A percentile compares a stretch with the other conserved stretches of the same genome.
Conservation (phyloP, 2,113 vertebrate species). For the Piprites chloris region DNA sequence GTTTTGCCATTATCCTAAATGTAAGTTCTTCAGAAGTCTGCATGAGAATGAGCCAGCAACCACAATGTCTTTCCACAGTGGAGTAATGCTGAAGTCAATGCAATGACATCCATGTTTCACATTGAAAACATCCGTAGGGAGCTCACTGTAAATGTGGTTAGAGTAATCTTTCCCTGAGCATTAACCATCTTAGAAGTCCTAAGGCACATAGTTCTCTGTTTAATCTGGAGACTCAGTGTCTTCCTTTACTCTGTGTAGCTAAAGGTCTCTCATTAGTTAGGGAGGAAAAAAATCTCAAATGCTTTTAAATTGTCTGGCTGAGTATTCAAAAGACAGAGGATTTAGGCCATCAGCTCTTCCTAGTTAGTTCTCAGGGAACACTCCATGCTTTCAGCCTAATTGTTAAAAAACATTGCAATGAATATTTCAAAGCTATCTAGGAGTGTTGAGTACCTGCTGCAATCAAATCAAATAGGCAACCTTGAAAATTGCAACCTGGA, state of each 20-base stretch:
- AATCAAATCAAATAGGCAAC: background rate
- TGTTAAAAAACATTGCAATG: background rate
- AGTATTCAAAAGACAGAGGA: background rate
- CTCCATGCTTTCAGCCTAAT: background rate
- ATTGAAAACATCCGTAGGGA: background rate
- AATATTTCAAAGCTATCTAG: slow-evolving; percentile 20
- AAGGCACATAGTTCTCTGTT: background rate
- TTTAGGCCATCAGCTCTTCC: background rate
- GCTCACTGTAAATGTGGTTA: background rate
- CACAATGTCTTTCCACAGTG: background rate
- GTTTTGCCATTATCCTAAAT: background rate
- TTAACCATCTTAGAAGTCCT: background rate
- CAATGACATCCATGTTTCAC: background rate
- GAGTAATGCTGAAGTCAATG: background rate
- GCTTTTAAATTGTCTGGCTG: background rate
- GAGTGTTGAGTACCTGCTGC: background rate
- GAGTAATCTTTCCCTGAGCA: background rate
- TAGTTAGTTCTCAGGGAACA: background rate
- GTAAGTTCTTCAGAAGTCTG: background rate
- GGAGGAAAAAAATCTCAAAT: background rate
- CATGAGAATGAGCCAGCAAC: background rate
- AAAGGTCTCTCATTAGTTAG: background rate
- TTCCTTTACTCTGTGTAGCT: background rate
- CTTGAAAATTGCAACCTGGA: background rate
- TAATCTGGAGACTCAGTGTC: background rate